Evolutionary conservation across 1,140 invertebrate species (phyloP).

Genomic region (Wasmannia auropunctata): DNA sequence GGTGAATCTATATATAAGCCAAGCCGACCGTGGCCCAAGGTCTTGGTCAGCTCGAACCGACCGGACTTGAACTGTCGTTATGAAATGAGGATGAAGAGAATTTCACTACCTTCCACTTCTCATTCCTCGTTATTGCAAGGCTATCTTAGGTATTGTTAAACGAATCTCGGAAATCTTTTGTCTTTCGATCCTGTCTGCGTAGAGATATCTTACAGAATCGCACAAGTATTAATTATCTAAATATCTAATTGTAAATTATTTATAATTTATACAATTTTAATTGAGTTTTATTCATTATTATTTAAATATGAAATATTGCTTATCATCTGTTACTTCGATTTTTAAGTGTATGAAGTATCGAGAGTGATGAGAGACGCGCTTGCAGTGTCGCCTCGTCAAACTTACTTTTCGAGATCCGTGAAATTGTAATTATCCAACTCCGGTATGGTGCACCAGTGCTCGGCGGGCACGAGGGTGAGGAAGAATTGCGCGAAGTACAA

Average conservation of each 20-base stretch:
- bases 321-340: background rate
- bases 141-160: background rate
- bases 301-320: background rate
- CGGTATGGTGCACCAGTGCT: slow-evolving; percentile 92
- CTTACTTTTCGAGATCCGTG: slow-evolving; percentile 82
- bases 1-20: slow-evolving; percentile 22
- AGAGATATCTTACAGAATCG: background rate
- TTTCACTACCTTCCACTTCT: background rate
- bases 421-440: slow-evolving; percentile 86
- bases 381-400: background rate
- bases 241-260: too few species aligned
- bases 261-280: too few species aligned
- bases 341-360: background rate
- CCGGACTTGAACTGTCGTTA: slow-evolving; percentile 35
- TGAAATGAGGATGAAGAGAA: slow-evolving; percentile 2
- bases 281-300: background rate
- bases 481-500: slow-evolving; percentile 95
- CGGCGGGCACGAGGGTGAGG: slow-evolving; percentile 91
- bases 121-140: background rate
- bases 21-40: background rate
- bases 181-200: background rate
- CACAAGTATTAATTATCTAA: background rate
- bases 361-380: background rate
- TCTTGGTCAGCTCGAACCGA: slow-evolving; percentile 15
- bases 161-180: background rate